phyloP scores from a whole-genome alignment of 2,888 invertebrate genomes.

The Ypsolopha scabrella region DNA sequence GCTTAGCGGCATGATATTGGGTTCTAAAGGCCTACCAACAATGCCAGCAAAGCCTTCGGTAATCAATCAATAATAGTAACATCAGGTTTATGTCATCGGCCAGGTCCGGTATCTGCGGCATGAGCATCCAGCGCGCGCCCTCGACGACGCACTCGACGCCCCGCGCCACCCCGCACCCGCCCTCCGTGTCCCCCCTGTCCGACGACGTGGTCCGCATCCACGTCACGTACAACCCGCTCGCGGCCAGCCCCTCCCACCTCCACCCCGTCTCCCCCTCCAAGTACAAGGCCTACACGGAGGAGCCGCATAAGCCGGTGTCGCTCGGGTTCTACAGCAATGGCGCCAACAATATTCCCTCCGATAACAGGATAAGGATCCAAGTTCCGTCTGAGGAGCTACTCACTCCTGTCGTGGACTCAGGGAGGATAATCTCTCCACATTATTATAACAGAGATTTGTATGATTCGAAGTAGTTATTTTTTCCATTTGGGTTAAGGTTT shows the following conservation, averaged over 20 bases:
- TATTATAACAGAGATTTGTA: slow-evolving; percentile 46
- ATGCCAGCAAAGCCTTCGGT: too few relatives aligned
- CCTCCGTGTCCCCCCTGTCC: slow-evolving; percentile 71
- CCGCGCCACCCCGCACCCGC: slow-evolving; percentile 73
- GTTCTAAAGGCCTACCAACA: too few relatives aligned
- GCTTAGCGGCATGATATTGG: too few relatives aligned
- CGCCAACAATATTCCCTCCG: slow-evolving; percentile 64
- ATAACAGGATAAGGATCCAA: slow-evolving; percentile 80
- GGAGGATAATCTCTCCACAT: slow-evolving; percentile 54
- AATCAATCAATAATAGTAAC: too few relatives aligned
- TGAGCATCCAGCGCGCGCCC: slow-evolving; percentile 64
- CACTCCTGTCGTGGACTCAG: slow-evolving; percentile 73
- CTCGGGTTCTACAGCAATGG: slow-evolving; percentile 66
- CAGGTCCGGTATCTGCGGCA: slow-evolving; percentile 59
- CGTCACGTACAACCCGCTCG: slow-evolving; percentile 76
- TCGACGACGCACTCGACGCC: slow-evolving; percentile 74
- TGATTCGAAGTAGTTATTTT: slow-evolving; percentile 38
- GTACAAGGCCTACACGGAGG: slow-evolving; percentile 40
- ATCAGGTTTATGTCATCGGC: not conserved
- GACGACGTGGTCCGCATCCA: slow-evolving; percentile 82
- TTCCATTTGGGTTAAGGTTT: too few relatives aligned
- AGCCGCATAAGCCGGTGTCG: slow-evolving; percentile 50
- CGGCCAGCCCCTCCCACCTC: slow-evolving; percentile 62
- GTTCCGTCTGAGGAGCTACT: slow-evolving; percentile 77
- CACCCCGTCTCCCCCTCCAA: slow-evolving; percentile 59